Percentiles rank a stretch among this genome's conserved stretches.
phyloP scores from a whole-genome alignment of 2,113 vertebrate genomes.

The Colossoma macropomum region DNA sequence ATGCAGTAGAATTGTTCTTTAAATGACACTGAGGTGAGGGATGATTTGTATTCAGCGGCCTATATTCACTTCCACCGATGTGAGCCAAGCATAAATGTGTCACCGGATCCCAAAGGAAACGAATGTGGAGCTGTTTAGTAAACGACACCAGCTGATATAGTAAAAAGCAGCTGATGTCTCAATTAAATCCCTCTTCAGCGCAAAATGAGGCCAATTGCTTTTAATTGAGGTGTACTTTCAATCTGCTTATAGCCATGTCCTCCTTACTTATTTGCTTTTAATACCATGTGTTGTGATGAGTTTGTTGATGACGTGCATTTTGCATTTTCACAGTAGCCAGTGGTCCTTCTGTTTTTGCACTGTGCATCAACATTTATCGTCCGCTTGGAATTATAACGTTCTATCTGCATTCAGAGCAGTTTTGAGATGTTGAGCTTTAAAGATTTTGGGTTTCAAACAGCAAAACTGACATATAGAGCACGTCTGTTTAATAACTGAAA shows the following conservation, averaged over 20 bases:
- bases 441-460: too few relatives aligned
- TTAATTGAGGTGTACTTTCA: constrained; percentile 1
- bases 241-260: background rate
- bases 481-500: too few relatives aligned
- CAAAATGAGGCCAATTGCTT: constrained; percentile 36
- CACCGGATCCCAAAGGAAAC: constrained; percentile 54
- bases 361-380: too few relatives aligned
- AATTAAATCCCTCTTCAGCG: constrained; percentile 52
- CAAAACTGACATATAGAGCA: too few relatives aligned
- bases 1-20: constrained; percentile 23
- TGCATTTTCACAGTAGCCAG: too few relatives aligned
- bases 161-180: constrained; percentile 52
- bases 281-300: background rate
- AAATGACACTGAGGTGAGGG: constrained; percentile 36
- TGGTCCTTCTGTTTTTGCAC: too few relatives aligned
- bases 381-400: too few relatives aligned
- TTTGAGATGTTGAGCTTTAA: too few relatives aligned
- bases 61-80: constrained; percentile 57
- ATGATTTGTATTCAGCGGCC: constrained; percentile 59
- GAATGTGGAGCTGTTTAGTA: constrained; percentile 69
- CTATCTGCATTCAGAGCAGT: too few relatives aligned
- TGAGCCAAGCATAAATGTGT: constrained; percentile 52
- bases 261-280: background rate
- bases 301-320: too few relatives aligned
- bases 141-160: constrained; percentile 62